Evolutionary conservation across 2,113 vertebrate species (phyloP).

Genomic region (Capreolus pygargus): DNA sequence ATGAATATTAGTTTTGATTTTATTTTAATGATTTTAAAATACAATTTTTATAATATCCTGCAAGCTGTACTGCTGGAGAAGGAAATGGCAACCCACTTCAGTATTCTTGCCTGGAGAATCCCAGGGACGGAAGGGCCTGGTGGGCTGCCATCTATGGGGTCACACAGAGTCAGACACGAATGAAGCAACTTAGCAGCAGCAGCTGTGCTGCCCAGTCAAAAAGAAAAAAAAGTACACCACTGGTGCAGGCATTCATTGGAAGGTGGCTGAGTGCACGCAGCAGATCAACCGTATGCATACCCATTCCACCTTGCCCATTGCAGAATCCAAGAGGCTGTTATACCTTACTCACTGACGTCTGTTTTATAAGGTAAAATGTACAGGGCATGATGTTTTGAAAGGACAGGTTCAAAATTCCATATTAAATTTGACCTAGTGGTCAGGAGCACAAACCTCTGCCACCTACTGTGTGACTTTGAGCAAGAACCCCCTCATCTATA

Average conservation of each 20-base stretch:
- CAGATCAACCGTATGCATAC: not conserved
- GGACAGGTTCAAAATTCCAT: not conserved
- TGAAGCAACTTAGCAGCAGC: not conserved
- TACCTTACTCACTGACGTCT: not conserved
- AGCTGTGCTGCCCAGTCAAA: not conserved
- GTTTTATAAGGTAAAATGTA: not conserved
- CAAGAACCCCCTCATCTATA: not conserved
- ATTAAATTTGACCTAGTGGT: not conserved
- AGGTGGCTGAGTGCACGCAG: accelerated
- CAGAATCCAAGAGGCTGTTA: not conserved
- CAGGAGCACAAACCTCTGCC: not conserved
- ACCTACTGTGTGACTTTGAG: not conserved
- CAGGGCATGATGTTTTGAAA: not conserved
- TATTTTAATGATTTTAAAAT: not conserved
- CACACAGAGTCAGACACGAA: no score
- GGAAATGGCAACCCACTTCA: no score
- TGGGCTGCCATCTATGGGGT: no score
- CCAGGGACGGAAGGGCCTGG: no score
- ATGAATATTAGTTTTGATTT: not conserved
- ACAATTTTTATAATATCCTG: no score
- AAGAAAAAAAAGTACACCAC: not conserved
- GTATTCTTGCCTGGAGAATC: no score
- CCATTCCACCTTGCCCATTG: not conserved
- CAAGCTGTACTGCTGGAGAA: no score
- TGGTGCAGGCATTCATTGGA: not conserved